Base-by-base conservation (phyloP, 2,797 vertebrate species). In the Parauchenoglanis punctatus region DNA sequence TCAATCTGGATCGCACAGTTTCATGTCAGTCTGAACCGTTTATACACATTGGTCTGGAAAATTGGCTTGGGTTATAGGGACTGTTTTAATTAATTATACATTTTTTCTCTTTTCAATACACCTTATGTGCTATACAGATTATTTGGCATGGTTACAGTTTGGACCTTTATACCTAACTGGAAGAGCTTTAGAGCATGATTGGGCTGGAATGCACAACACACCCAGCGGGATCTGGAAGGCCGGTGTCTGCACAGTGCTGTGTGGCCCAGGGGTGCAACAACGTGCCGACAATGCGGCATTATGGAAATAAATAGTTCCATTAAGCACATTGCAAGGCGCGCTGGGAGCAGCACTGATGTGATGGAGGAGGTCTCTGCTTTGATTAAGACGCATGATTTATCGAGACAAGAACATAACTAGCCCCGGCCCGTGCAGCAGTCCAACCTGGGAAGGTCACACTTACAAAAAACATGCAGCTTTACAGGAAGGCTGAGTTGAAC, bases 241-340 rank as follows among this genome's bases (percentile, higher is more conserved):
- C 11, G 13, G 12, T 75, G 46, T 46, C 83, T 7, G 68, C 8
- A 7, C 23, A 75, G 31, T 58, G 68, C 54, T 13, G 3, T 13
- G 58, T 63, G 72, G 84, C 72, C 73, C 84, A 77, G 82, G 90
- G 87, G 2, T 90, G 90, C 91, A 92, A 92, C 93, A 91, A 86
- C 75, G 87, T 90, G 89, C 89, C 90, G 91, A 89, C 91, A 91
- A 89, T 89, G 89, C 90, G 91, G 92, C 93, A 94, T 95, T 94
- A 94, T 91, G 93, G 92, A 95, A 93, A 95, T 95, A 96, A 96
- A 96, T 96, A 87, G 94, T 92, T 91, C 93, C 95, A 95, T 95
- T 96, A 95, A 91, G 89, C 11, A 72, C 93, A 92, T 94, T 94
- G 95, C 95, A 93, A 91, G 88, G 90, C 87, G 89, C 88, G 91